Base-by-base conservation (phyloP, 2,113 vertebrate species). In the Austrofundulus limnaeus region DNA sequence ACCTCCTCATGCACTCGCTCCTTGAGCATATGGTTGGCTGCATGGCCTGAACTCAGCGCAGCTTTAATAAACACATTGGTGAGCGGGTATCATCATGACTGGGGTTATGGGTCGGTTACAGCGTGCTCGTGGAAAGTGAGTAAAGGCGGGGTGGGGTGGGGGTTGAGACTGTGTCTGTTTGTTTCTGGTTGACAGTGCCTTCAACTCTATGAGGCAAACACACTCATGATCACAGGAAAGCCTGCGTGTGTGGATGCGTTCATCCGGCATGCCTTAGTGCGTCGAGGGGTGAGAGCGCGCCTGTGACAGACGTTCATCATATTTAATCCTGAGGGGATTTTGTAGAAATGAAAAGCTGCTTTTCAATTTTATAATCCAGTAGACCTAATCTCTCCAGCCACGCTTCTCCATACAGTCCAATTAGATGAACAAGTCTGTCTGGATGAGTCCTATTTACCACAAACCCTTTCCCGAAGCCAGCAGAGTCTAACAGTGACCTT, bases 281-380 rank as follows among this genome's bases (percentile, higher is more conserved):
- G 16, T 3, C 31, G n/a, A 45, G 50, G 28, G 54, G 59, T 25
- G 57, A 76, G 53, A 77, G 54, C 48, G 75, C 74, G 77, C 65
- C 77, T 47, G 59, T 85, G 87, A 90, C 89, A 88, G 87, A 88
- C 67, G 86, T 69, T 88, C 83, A 80, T 86, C 85, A 88, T 88
- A 83, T 87, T 89, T 89, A 90, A 89, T 90, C 89, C 86, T 63
- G 72, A 58, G 75, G 78, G 85, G 89, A 89, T 89, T 90, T 89
- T 31, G 70, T 70, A 66, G 72, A 89, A 86, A 90, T 88, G 82
- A 88, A 90, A 90, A 90, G 87, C 87, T 86, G 89, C 86, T 90
- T 90, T 89, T 88, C 77, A 89, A 86, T 88, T 89, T 89, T 78
- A 89, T 87, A 90, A 90, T 90, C 87, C 87, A 65, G 83, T 76